These are phyloP conservation scores for Ganaspis sp. DNA, from an alignment of 1,140 invertebrate genomes.

Conservation along the genomic window DNA sequence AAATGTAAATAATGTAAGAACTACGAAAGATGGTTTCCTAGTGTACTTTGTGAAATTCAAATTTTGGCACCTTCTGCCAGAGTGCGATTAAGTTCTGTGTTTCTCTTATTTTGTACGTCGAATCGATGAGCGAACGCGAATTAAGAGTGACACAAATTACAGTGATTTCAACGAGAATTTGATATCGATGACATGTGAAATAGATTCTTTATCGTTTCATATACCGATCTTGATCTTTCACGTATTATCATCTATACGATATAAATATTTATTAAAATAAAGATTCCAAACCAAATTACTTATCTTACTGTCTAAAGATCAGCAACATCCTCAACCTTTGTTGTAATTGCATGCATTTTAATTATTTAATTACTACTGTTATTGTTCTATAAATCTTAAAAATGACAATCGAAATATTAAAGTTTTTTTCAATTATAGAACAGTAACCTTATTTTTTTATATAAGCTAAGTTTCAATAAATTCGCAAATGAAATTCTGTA, in stretches of 20 bases:
- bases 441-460: no score
- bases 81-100: constrained; percentile 30
- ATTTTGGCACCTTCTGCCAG: not conserved
- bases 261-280: constrained; percentile 60
- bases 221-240: constrained; percentile 59
- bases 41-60: constrained; percentile 32
- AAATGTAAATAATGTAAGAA: constrained; percentile 35
- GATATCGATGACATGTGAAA: constrained; percentile 34
- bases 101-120: constrained; percentile 34
- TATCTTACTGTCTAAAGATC: not conserved
- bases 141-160: not conserved
- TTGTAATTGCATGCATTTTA: no score
- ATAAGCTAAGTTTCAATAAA: no score
- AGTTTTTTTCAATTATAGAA: no score
- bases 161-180: constrained; percentile 42
- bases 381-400: no score
- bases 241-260: constrained; percentile 58
- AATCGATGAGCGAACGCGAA: constrained; percentile 21
- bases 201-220: constrained; percentile 52
- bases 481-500: no score
- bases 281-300: constrained; percentile 45
- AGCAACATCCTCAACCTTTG: no score
- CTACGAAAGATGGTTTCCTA: constrained; percentile 53
- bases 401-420: no score
- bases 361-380: no score